Percentiles rank a stretch among this genome's conserved stretches.
Evolutionary conservation across 2,888 invertebrate genomes (phyloP).

Genomic region (Phaonia tiefii): DNA sequence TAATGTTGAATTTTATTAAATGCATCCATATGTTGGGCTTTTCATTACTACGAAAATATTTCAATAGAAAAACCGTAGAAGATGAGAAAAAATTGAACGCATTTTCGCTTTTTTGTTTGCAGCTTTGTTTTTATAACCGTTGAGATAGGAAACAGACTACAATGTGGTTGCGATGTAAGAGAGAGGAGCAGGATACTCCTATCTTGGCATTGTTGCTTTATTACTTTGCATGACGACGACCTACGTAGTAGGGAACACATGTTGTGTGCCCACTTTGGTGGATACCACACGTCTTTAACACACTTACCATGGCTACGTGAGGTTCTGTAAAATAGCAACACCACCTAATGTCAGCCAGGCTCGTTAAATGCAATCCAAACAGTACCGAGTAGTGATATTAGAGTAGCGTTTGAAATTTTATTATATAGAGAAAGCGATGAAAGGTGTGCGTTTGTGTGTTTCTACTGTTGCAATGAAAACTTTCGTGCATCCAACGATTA

Average conservation of each 20-base stretch:
- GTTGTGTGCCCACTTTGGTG: slow-evolving; percentile 6
- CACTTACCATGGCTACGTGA: slow-evolving; percentile 52
- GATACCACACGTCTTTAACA: slow-evolving; percentile 34
- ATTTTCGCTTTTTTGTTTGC: slow-evolving; percentile 15
- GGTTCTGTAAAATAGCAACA: slow-evolving; percentile 61
- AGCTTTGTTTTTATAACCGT: slow-evolving; percentile 16
- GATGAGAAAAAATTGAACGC: slow-evolving; percentile 15
- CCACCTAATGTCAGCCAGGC: neutral
- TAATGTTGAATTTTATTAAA: slow-evolving; percentile 52
- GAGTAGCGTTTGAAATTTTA: neutral
- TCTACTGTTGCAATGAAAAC: too few relatives aligned
- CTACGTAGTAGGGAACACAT: neutral
- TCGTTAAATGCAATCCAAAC: slow-evolving; percentile 1
- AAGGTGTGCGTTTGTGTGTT: too few relatives aligned
- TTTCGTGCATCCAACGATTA: too few relatives aligned
- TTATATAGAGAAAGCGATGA: too few relatives aligned
- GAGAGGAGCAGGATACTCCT: too few relatives aligned
- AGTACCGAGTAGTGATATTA: neutral
- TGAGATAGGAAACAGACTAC: slow-evolving; percentile 17
- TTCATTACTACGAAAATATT: neutral
- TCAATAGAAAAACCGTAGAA: neutral
- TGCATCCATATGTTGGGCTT: slow-evolving; percentile 49
- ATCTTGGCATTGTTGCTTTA: slow-evolving; percentile 22
- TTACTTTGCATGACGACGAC: slow-evolving; percentile 22
- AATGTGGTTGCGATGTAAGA: neutral